Conservation (phyloP, 1,140 invertebrate genomes). For the Antheraea pernyi region DNA sequence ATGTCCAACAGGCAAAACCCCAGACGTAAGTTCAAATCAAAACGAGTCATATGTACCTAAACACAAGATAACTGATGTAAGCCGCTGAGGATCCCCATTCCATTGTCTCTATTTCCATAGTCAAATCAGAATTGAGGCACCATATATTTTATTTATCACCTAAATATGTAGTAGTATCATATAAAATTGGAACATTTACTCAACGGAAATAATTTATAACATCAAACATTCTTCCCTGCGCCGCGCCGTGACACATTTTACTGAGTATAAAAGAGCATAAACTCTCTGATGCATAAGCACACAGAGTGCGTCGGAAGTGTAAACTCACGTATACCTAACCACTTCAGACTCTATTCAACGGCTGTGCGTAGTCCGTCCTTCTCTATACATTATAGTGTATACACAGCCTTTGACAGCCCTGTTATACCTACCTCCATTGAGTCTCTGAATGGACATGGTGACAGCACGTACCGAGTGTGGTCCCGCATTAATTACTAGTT, state of each 20-base stretch:
- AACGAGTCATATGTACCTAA: too few relatives aligned
- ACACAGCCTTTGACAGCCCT: conserved; percentile 55
- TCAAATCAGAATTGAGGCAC: too few relatives aligned
- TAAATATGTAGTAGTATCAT: background rate
- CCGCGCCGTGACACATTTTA: conserved; percentile 17
- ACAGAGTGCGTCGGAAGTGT: conserved; percentile 52
- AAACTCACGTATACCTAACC: conserved; percentile 48
- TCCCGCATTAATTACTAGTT: conserved; percentile 69
- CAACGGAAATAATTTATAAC: background rate
- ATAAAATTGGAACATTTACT: background rate
- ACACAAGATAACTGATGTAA: too few relatives aligned
- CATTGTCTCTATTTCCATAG: too few relatives aligned
- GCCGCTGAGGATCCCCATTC: too few relatives aligned
- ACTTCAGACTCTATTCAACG: conserved; percentile 68
- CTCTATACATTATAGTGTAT: conserved; percentile 25
- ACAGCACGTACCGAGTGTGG: conserved; percentile 50
- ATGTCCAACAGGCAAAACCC: too few relatives aligned
- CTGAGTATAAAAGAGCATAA: conserved; percentile 16
- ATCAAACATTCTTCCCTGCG: background rate
- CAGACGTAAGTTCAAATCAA: too few relatives aligned
- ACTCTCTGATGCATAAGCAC: conserved; percentile 15
- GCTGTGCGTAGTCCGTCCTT: conserved; percentile 42
- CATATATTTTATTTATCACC: background rate
- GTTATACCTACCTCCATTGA: conserved; percentile 50
- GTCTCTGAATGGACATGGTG: conserved; percentile 57